Conservation (phyloP, 2,888 invertebrate species). For the Augiades crinisus region DNA sequence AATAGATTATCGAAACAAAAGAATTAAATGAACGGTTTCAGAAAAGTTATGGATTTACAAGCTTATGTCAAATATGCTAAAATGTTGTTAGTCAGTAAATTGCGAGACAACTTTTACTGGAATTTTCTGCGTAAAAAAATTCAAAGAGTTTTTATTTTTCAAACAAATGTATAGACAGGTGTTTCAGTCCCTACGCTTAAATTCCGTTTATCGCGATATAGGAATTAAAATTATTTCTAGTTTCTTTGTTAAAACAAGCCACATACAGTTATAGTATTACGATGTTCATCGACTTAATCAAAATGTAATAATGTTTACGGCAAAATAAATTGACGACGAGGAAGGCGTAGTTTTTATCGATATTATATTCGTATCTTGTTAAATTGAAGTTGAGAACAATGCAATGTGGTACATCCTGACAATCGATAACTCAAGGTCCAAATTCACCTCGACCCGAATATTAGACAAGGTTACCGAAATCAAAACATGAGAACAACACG, state of each 20-base stretch:
- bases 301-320: constrained; percentile 18
- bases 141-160: constrained; percentile 21
- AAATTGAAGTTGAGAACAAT: constrained; percentile 48
- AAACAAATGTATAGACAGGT: constrained; percentile 34
- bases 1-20: too few relatives aligned
- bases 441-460: constrained; percentile 47
- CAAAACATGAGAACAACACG: constrained; percentile 37
- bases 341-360: constrained; percentile 26
- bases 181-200: constrained; percentile 29
- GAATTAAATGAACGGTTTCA: too few relatives aligned
- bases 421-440: constrained; percentile 63
- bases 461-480: constrained; percentile 61
- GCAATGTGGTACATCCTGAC: constrained; percentile 63
- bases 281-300: constrained; percentile 18
- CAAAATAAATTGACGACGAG: not conserved
- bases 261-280: constrained; percentile 8
- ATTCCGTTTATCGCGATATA: constrained; percentile 35
- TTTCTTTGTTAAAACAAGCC: constrained; percentile 20
- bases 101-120: constrained; percentile 18
- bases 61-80: not conserved
- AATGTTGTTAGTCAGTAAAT: not conserved
- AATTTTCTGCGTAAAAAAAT: constrained; percentile 17
- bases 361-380: constrained; percentile 28
- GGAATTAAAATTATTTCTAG: constrained; percentile 34
- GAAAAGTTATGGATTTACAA: not conserved